phyloP scores from a whole-genome alignment of 1,140 invertebrate genomes.

The Brachionus rotundiformis region DNA sequence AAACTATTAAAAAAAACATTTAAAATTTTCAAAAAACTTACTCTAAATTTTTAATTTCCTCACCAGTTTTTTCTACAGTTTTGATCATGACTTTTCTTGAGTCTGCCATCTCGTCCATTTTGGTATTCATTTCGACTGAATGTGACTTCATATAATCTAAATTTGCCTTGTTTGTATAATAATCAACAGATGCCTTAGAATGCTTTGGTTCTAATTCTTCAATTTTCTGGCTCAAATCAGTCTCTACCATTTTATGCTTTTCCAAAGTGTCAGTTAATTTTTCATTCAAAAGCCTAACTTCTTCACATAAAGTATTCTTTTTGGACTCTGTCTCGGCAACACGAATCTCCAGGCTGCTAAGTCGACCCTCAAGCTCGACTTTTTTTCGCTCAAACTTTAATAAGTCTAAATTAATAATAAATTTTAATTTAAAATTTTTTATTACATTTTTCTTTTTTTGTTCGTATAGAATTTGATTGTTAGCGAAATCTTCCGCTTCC shows the following conservation, averaged over 20 bases:
- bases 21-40: neutral
- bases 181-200: neutral
- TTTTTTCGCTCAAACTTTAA: slow-evolving; percentile 43
- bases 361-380: slow-evolving; percentile 7
- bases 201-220: neutral
- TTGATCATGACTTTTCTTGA: slow-evolving; percentile 2
- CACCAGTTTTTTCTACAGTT: slow-evolving; percentile 10
- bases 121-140: slow-evolving; percentile 42
- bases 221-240: slow-evolving; percentile 10
- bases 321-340: slow-evolving; percentile 13
- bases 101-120: slow-evolving; percentile 44
- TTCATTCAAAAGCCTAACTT: neutral
- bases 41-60: slow-evolving; percentile 41
- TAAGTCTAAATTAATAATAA: no score
- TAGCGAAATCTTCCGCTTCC: slow-evolving; percentile 15
- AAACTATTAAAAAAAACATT: no score
- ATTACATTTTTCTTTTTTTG: slow-evolving; percentile 26
- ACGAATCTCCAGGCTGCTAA: neutral
- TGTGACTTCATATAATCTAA: slow-evolving; percentile 39
- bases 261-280: neutral
- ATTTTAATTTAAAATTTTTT: neutral
- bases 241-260: neutral
- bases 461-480: neutral
- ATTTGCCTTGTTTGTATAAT: slow-evolving; percentile 6
- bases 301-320: neutral